Conservation (phyloP, 2,113 vertebrate genomes). For the Syngnathus scovelli region DNA sequence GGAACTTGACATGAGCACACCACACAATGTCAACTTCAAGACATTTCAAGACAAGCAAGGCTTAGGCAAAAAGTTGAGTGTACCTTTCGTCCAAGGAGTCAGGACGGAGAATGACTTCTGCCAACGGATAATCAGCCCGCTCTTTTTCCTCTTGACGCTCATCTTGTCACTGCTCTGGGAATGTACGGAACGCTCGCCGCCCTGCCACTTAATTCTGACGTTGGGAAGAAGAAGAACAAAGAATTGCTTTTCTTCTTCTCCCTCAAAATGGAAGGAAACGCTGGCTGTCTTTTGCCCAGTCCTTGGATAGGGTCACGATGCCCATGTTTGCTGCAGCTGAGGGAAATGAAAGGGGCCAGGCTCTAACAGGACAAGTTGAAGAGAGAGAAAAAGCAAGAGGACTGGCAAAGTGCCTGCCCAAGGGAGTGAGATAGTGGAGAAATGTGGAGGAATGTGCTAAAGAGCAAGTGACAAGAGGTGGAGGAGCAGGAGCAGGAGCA, state of each 20-base stretch:
- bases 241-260: not conserved
- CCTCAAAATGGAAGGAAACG: not conserved
- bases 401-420: slow-evolving; percentile 28
- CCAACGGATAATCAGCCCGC: slow-evolving; percentile 72
- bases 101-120: slow-evolving; percentile 71
- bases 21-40: not conserved
- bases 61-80: not conserved
- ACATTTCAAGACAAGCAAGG: not conserved
- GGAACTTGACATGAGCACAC: not conserved
- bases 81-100: slow-evolving; percentile 78
- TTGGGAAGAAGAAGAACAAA: not conserved
- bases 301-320: slow-evolving; percentile 21
- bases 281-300: not conserved
- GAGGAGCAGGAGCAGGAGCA: no score
- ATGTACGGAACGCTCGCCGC: not conserved
- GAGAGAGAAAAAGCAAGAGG: slow-evolving; percentile 39
- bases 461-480: slow-evolving; percentile 4
- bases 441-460: slow-evolving; percentile 12
- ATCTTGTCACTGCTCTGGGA: slow-evolving; percentile 32
- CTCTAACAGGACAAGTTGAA: slow-evolving; percentile 25
- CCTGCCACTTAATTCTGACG: not conserved
- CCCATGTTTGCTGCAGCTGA: slow-evolving; percentile 32
- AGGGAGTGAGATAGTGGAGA: slow-evolving; percentile 20
- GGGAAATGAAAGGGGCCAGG: slow-evolving; percentile 40
- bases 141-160: slow-evolving; percentile 61